These are phyloP conservation scores for Girardinus metallicus DNA, from an alignment of 2,797 vertebrate species.

Conservation along the genomic window DNA sequence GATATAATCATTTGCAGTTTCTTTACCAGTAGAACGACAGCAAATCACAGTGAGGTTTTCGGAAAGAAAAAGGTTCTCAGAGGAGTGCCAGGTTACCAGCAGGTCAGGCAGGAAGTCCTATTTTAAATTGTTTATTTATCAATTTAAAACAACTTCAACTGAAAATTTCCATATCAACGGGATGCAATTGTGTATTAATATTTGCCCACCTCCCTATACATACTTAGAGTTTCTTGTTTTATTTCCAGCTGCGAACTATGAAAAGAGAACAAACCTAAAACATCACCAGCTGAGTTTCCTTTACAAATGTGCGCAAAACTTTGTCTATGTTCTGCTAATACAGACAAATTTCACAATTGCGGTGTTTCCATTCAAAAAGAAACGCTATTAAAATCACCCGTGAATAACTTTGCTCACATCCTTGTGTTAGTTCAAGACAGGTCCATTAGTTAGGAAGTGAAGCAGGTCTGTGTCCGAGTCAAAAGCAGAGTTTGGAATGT, in stretches of 20 bases:
- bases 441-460: background rate
- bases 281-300: background rate
- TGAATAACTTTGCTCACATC: background rate
- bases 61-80: background rate
- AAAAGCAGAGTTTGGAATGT: background rate
- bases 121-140: background rate
- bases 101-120: background rate
- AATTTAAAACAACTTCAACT: background rate
- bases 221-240: background rate
- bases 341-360: no score
- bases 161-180: background rate
- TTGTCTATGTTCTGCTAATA: no score
- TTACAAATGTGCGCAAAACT: no score
- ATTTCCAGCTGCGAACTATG: background rate
- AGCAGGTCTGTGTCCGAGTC: background rate
- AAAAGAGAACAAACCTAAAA: background rate
- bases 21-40: no score
- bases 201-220: background rate
- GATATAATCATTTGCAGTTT: background rate
- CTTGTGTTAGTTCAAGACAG: background rate
- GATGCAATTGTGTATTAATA: background rate
- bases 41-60: background rate
- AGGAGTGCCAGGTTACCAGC: background rate
- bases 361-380: no score
- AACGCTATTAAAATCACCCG: no score